Base-by-base conservation (phyloP, 2,797 vertebrate genomes). In the Pogonophryne albipinna region DNA sequence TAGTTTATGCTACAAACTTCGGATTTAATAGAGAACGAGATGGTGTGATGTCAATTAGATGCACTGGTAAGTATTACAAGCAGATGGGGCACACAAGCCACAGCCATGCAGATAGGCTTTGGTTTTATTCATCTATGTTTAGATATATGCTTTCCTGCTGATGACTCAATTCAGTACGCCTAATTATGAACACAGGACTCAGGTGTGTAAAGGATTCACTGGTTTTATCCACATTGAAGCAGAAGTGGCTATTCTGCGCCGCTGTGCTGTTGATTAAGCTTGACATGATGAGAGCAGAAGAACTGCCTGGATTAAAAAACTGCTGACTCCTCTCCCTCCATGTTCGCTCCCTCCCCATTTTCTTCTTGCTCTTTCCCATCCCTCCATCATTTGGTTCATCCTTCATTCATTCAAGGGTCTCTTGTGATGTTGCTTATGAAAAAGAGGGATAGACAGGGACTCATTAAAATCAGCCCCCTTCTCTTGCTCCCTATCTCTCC, bases 221-320 rank as follows among this genome's bases (percentile, higher is more conserved):
- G 64, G 44, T 74, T 79, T 76, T 69, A 82, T 64, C 49, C 63
- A 72, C 74, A 70, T 15, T 31, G 56, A 71, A 78, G 68, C 15
- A 77, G 75, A 83, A 72, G 71, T 76, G 64, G 63, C 55, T 72
- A 63, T 85, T 84, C 76, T 64, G 61, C 72, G 65, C 63, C 56
- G 64, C 71, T 19, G 50, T 68, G 69, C 74, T 78, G 72, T 76
- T 85, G 87, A 92, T 88, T 87, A 86, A 80, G 68, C 74, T 70
- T 79, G 76, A 88, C 88, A 70, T 81, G 70, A 85, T 84, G 82
- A 81, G 86, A 85, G 82, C 79, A 62, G 82, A 90, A 66, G 80
- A 90, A 79, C 83, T 82, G 87, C 77, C 74, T 61, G 78, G 85
- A 90, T 91, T 83, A 79, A 84, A 80, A 88, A 92, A 89, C 83